These are phyloP conservation scores for Castor canadensis DNA, from an alignment of 2,113 vertebrate genomes.

Conservation along the genomic window DNA sequence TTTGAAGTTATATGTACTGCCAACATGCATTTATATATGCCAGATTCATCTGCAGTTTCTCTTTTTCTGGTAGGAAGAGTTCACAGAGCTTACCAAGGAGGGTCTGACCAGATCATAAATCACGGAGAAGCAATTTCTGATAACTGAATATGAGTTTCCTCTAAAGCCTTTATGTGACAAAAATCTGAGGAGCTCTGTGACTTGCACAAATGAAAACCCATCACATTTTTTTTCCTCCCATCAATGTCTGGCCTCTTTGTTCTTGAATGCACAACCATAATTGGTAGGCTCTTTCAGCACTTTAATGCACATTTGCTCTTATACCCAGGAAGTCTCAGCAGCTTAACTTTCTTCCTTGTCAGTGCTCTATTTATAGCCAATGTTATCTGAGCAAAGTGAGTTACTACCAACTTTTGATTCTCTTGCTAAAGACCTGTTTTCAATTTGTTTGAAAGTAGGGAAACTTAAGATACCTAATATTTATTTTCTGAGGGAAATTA, in stretches of 20 bases:
- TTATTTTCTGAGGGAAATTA: neutral
- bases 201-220: conserved; percentile 48
- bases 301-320: neutral
- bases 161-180: conserved; percentile 58
- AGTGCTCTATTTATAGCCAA: neutral
- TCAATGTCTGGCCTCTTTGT: neutral
- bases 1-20: conserved; percentile 36
- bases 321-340: neutral
- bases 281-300: neutral
- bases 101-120: conserved; percentile 73
- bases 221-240: neutral
- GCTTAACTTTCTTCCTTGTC: neutral
- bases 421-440: neutral
- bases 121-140: conserved; percentile 72
- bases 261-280: conserved; percentile 12
- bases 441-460: neutral
- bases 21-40: conserved; percentile 45
- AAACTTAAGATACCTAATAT: neutral
- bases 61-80: conserved; percentile 54
- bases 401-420: neutral
- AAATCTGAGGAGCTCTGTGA: conserved; percentile 2
- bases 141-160: conserved; percentile 71
- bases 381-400: neutral
- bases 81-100: conserved; percentile 61
- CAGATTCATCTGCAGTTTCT: conserved; percentile 33